Percentiles rank a stretch among this genome's conserved stretches.
phyloP scores from a whole-genome alignment of 2,113 vertebrate genomes.

The Tinamus guttatus region DNA sequence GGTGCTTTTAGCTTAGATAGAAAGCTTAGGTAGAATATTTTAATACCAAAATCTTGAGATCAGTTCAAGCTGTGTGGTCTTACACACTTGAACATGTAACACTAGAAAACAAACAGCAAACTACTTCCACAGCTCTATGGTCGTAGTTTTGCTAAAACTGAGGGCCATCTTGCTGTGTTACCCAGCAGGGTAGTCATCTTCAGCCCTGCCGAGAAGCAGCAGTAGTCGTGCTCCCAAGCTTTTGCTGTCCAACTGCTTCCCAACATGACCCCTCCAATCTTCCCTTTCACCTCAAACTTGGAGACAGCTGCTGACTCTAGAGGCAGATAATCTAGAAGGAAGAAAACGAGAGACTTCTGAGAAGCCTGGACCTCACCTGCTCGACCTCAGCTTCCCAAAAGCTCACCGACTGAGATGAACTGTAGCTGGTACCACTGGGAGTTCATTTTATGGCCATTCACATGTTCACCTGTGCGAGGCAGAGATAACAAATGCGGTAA shows the following conservation, averaged over 20 bases:
- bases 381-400: neutral
- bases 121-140: neutral
- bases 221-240: neutral
- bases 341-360: constrained; percentile 31
- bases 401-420: neutral
- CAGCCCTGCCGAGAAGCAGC: neutral
- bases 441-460: neutral
- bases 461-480: neutral
- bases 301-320: neutral
- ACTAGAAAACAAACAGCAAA: neutral
- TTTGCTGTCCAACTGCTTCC: neutral
- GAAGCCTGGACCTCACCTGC: neutral
- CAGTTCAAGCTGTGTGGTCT: neutral
- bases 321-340: neutral
- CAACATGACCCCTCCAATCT: neutral
- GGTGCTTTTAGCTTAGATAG: neutral
- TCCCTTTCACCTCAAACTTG: neutral
- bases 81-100: neutral
- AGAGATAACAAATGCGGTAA: neutral
- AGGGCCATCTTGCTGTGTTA: neutral
- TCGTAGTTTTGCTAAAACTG: neutral
- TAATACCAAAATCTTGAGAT: neutral
- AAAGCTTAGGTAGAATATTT: neutral
- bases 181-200: neutral
- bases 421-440: neutral